Evolutionary conservation across 2,797 vertebrate genomes (phyloP).

Genomic region (Allobates femoralis): DNA sequence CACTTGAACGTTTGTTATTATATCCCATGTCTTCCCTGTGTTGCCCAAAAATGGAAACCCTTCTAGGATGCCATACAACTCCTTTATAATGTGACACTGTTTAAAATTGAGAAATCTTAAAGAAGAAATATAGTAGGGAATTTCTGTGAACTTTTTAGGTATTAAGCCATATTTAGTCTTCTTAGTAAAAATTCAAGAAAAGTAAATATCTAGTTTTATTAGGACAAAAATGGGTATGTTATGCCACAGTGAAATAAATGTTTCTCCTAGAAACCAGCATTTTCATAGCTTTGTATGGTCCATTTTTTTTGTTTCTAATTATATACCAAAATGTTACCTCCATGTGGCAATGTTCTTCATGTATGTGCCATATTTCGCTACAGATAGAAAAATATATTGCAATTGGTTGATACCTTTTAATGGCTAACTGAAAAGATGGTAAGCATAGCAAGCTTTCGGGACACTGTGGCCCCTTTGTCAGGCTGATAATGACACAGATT

Average conservation of each 20-base stretch:
- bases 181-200: background rate
- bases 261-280: background rate
- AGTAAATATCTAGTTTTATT: background rate
- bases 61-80: background rate
- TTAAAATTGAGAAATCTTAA: background rate
- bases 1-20: too few species aligned
- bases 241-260: background rate
- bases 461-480: too few species aligned
- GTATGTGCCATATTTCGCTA: slow-evolving; percentile 48
- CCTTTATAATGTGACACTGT: background rate
- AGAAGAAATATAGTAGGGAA: background rate
- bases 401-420: too few species aligned
- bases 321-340: background rate
- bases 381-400: too few species aligned
- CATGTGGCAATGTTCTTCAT: background rate
- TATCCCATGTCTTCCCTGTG: too few species aligned
- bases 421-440: too few species aligned
- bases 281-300: background rate
- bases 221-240: background rate
- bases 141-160: slow-evolving; percentile 15
- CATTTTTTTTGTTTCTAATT: background rate
- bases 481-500: too few species aligned
- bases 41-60: too few species aligned
- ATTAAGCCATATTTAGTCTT: slow-evolving; percentile 31
- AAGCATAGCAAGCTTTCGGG: too few species aligned